Percentiles rank a stretch among this genome's conserved stretches.
Conservation (phyloP, 2,888 invertebrate species). For the Villa cingulata region DNA sequence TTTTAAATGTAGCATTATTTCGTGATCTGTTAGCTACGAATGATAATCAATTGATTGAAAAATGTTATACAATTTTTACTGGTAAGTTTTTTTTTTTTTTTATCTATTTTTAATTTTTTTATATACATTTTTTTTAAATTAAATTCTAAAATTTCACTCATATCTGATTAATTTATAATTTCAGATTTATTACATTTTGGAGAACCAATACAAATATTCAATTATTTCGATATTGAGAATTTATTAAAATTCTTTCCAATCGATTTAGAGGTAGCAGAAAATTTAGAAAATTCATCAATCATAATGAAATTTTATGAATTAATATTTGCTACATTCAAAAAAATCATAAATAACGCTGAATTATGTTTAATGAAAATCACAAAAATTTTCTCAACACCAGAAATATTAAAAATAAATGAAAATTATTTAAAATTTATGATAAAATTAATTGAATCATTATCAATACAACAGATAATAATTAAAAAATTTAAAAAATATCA, state of each 20-base stretch:
- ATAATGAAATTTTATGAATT: slow-evolving; percentile 24
- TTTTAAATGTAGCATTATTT: slow-evolving; percentile 23
- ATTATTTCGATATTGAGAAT: slow-evolving; percentile 20
- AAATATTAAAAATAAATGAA: slow-evolving; percentile 12
- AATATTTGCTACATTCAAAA: slow-evolving; percentile 21
- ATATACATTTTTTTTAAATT: too few relatives aligned
- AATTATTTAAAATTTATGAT: slow-evolving; percentile 22
- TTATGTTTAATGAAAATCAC: slow-evolving; percentile 19
- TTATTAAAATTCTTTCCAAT: slow-evolving; percentile 22
- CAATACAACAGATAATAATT: slow-evolving; percentile 15
- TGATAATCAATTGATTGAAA: slow-evolving; percentile 13
- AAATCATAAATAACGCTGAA: slow-evolving; percentile 20
- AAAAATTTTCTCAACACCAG: slow-evolving; percentile 5
- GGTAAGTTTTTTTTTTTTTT: slow-evolving; percentile 6
- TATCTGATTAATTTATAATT: too few relatives aligned
- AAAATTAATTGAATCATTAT: slow-evolving; percentile 23
- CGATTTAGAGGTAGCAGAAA: too few relatives aligned
- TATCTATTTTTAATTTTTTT: too few relatives aligned
- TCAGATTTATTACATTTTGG: slow-evolving; percentile 31
- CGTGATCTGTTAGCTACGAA: slow-evolving; percentile 21
- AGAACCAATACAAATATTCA: slow-evolving; percentile 23
- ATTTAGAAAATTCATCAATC: slow-evolving; percentile 5
- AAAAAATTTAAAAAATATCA: slow-evolving; percentile 19
- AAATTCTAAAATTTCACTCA: too few relatives aligned
- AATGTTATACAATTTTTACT: slow-evolving; percentile 6